These are phyloP conservation scores for Tetropium fuscum DNA, from an alignment of 2,888 invertebrate species.

Conservation along the genomic window DNA sequence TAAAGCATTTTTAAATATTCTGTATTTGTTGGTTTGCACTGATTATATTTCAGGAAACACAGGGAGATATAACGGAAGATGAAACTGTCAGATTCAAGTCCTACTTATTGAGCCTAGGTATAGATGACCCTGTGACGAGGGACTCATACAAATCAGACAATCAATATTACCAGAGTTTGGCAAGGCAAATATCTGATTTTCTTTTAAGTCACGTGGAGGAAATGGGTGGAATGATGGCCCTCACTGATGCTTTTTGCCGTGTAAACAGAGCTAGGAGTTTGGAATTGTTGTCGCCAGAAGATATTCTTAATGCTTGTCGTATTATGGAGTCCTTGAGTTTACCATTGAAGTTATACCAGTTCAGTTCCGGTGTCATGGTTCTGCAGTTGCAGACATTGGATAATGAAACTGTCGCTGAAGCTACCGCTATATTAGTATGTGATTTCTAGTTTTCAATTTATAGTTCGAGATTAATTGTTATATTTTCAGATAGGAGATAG, in stretches of 20 bases:
- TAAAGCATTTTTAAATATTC: neutral
- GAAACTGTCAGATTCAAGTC: slow-evolving; percentile 96
- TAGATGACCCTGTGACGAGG: slow-evolving; percentile 97
- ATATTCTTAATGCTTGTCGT: slow-evolving; percentile 91
- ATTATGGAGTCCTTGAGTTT: slow-evolving; percentile 74
- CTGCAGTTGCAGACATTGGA: slow-evolving; percentile 84
- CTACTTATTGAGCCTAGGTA: slow-evolving; percentile 95
- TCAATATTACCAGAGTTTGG: slow-evolving; percentile 86
- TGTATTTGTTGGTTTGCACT: neutral
- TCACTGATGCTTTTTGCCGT: slow-evolving; percentile 97
- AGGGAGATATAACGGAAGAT: slow-evolving; percentile 96
- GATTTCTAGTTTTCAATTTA: neutral
- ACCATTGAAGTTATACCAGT: slow-evolving; percentile 83
- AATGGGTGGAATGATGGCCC: slow-evolving; percentile 95
- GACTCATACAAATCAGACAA: slow-evolving; percentile 88
- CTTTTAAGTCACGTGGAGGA: slow-evolving; percentile 86
- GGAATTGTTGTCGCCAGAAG: slow-evolving; percentile 96
- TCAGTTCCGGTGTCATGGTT: slow-evolving; percentile 97
- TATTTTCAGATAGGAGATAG: slow-evolving; percentile 72
- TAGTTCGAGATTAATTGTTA: neutral
- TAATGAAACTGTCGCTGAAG: slow-evolving; percentile 77
- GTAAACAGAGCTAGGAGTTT: slow-evolving; percentile 96
- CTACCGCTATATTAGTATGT: slow-evolving; percentile 74
- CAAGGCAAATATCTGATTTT: slow-evolving; percentile 87
- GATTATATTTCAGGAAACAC: slow-evolving; percentile 73